Evolutionary conservation across 2,113 vertebrate genomes (phyloP), one percentile per base, ranked within the genome.

Genomic region (Pardalotus punctatus): DNA sequence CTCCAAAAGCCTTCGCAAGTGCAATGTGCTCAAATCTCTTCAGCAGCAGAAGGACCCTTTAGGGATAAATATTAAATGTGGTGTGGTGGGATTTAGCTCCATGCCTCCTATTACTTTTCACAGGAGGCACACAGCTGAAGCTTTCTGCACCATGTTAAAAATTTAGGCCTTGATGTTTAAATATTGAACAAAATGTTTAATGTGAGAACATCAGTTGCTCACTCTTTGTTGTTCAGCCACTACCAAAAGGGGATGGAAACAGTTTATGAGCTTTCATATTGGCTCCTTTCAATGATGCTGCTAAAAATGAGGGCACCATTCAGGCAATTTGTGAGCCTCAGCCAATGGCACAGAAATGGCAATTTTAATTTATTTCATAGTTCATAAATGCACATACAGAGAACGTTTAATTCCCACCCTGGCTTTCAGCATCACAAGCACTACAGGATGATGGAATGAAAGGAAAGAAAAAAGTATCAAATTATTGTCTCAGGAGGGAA

Each of bases 111-210:
- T 65, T 87, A 51, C 62, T 47, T 90, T 94, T 58, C 47, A 77
- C 2, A 15, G 29, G n/a, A 91, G 51, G n/a, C 20, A 53, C 12
- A 47, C 15, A 92, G 67, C 24, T 70, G 54, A 88, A 80, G 36
- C 50, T 86, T 91, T 73, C 85, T 64, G 23, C 85, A 81, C 43
- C 10, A 1, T 33, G 85, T 95, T 88, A 94, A 93, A 96, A 96
- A 96, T 94, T 73, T 92, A 96, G 79, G 22, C 38, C 85, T 73
- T 81, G 27, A 62, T 90, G 64, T 95, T 96, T 95, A 96, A 96
- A 95, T 96, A 94, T 88, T 95, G 76, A 95, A 93, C 76, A 95
- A 95, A 95, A 86, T 48, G 15, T 83, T 94, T 88, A 67, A 83
- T 60, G 15, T 48, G 67, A 88, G 67, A 94, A 56, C 43, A 78